Conservation (phyloP, 2,113 vertebrate genomes). For the Pteropus alecto region DNA sequence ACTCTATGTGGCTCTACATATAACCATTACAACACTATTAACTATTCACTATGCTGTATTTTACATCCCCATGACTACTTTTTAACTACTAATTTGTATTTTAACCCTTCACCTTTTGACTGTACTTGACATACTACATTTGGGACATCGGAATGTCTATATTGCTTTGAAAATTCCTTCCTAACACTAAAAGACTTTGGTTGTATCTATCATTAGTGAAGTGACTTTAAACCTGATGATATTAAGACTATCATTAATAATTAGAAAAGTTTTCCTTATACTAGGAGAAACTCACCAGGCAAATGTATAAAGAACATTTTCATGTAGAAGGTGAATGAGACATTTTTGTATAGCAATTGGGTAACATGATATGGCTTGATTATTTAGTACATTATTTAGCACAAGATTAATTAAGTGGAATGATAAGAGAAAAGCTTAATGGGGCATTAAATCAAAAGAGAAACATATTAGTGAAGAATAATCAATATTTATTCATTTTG, state of each 20-base stretch:
- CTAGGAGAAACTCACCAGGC: background rate
- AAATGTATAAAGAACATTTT: background rate
- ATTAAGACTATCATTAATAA: background rate
- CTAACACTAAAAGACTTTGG: background rate
- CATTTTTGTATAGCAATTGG: background rate
- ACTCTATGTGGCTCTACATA: too few relatives aligned
- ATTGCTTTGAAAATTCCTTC: background rate
- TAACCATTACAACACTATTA: too few relatives aligned
- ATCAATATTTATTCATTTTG: slow-evolving; percentile 52
- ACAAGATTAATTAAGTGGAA: slow-evolving; percentile 35
- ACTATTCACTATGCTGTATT: too few relatives aligned
- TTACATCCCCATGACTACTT: too few relatives aligned
- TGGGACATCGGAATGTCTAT: background rate
- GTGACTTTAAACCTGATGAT: background rate
- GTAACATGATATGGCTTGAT: slow-evolving; percentile 19
- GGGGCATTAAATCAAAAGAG: slow-evolving; percentile 42
- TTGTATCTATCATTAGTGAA: background rate
- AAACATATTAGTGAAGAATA: slow-evolving; percentile 22
- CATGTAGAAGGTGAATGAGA: background rate
- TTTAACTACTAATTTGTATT: too few relatives aligned
- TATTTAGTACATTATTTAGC: background rate
- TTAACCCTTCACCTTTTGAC: too few relatives aligned
- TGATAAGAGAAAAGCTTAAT: slow-evolving; percentile 46
- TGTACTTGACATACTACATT: background rate
- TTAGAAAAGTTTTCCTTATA: background rate